Base-by-base conservation (phyloP, 2,888 invertebrate genomes). In the Rhabditoides inermis region DNA sequence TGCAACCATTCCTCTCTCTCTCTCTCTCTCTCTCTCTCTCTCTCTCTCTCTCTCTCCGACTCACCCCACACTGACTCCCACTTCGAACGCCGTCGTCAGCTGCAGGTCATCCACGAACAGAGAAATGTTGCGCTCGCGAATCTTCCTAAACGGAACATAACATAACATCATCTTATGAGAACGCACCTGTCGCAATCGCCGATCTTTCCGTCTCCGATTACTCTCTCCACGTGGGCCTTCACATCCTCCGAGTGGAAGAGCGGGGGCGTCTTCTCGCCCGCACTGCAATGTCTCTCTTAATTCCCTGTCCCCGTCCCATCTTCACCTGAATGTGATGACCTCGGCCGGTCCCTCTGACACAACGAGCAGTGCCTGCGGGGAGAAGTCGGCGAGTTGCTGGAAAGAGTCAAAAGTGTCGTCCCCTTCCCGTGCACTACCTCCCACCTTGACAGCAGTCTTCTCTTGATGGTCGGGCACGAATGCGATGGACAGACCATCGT, bases 31-130 rank as follows among this genome's bases (percentile, higher is more conserved):
- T n/a, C n/a, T n/a, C n/a, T n/a, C n/a, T n/a, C n/a, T n/a, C n/a
- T n/a, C n/a, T n/a, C n/a, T n/a, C n/a, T n/a, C n/a, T n/a, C n/a
- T n/a, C n/a, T n/a, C n/a, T n/a, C n/a, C n/a, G n/a, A n/a, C n/a
- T n/a, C n/a, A n/a, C 12, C 72, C 71, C 15, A 72, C 42, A 3
- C 57, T 61, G 23, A 72, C 56, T 49, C 72, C 72, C 50, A 72
- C 51, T 53, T 72, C 65, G 51, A 72, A 72, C 6, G 68, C 54
- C 6, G 53, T 47, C 2, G 51, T 52, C 42, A 70, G 49, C 30
- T 57, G 53, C 37, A 72, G 53, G 41, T 56, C 60, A 45, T 65
- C 60, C 36, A 68, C 55, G 37, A 53, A 42, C 22, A 55, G n/a
- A 39, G 10, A 39, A n/a, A 39, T 39, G 7, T 39, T 22, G 12